Percentiles rank a stretch among this genome's conserved stretches.
These are phyloP conservation scores for Lacerta viridis DNA, from an alignment of 2,797 vertebrate species.

Conservation along the genomic window DNA sequence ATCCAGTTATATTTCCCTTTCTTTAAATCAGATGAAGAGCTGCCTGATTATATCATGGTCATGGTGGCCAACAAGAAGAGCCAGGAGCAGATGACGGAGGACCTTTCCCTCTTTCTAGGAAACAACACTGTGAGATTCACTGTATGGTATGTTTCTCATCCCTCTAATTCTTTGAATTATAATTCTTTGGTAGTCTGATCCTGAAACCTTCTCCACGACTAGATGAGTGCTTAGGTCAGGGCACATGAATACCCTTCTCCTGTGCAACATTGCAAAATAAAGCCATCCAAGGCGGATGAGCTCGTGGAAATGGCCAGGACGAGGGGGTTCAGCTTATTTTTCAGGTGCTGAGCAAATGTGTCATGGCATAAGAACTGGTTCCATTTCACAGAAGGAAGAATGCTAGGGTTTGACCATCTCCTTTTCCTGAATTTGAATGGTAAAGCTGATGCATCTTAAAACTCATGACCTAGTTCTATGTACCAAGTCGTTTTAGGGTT, in stretches of 20 bases:
- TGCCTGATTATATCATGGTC: conserved; percentile 99
- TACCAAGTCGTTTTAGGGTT: background rate
- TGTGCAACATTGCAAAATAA: background rate
- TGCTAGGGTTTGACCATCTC: background rate
- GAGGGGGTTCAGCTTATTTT: background rate
- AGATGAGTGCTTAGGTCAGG: background rate
- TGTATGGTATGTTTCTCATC: conserved; percentile 87
- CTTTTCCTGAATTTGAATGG: background rate
- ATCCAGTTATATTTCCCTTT: conserved; percentile 53
- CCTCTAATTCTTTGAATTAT: background rate
- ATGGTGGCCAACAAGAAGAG: conserved; percentile 99
- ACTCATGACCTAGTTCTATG: background rate
- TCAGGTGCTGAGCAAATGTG: background rate
- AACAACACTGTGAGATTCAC: conserved; percentile 97
- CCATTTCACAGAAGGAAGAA: background rate
- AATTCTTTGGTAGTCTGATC: background rate
- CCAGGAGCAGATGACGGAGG: conserved; percentile 96
- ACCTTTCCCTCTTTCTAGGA: conserved; percentile 96
- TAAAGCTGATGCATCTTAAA: background rate
- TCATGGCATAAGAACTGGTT: background rate
- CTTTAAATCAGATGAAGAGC: conserved; percentile 91
- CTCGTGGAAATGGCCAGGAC: background rate
- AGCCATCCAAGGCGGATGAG: background rate
- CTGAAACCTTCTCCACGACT: background rate
- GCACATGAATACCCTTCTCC: background rate